Base-by-base conservation (phyloP, 2,888 invertebrate genomes). In the Elaeidobius kamerunicus region DNA sequence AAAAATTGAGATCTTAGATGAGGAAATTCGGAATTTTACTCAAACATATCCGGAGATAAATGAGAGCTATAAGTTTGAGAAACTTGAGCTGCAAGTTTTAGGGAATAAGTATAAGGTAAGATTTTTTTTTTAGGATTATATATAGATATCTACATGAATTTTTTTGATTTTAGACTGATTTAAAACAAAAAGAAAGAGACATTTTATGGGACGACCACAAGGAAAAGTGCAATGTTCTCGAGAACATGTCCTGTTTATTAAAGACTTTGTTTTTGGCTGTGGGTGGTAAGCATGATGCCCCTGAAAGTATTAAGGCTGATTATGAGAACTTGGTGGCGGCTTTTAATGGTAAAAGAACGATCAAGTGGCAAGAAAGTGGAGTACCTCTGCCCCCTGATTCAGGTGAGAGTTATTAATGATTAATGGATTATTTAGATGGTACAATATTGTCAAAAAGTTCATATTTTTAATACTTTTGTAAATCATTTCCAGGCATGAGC, bases 311-410 rank as follows among this genome's bases (percentile, higher is more conserved):
- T 61, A 77, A 76, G 0, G 67, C 72, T 0, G 78, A 83, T 55
- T 85, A 84, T 58, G 68, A 81, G 18, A 78, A 80, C 5, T 64
- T 85, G 0, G 75, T 82, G 60, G 79, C 77, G 57, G 76, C 78
- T 54, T 74, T 80, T 0, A 83, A 83, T 62, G 79, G 80, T 0
- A 75, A 78, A 1, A 79, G 79, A 63, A 75, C 75, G 19, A 81
- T 85, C 11, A 77, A 78, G 9, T 85, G 83, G 82, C 76, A 77
- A 0, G 82, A 82, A 11, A 40, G 15, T 12, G 46, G 20, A 0
- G 16, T 15, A 2, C n/a, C 41, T 1, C 12, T 39, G 20, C 30
- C 43, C 2, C 27, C 45, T 11, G 59, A 60, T 41, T 58, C 69
- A 70, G 30, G 73, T 42, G 20, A 42, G 34, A 6, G 23, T 23